Evolutionary conservation across 2,888 invertebrate species (phyloP).

Genomic region (Gymnosoma rotundatum): DNA sequence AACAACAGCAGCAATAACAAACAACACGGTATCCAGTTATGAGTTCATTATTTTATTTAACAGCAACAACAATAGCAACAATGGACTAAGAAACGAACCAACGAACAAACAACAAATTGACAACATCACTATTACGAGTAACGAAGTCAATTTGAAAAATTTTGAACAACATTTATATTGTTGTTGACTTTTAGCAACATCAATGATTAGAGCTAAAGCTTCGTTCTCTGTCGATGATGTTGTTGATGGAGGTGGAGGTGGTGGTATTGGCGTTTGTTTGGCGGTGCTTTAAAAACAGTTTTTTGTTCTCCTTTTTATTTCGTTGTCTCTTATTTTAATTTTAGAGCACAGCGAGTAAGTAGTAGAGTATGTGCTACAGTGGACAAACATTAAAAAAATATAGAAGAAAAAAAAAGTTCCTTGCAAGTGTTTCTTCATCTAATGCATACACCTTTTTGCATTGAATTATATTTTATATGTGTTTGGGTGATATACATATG

Average conservation of each 20-base stretch:
- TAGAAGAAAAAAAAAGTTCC: conserved; percentile 37
- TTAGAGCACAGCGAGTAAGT: conserved; percentile 58
- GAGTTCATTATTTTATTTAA: conserved; percentile 64
- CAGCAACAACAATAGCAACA: conserved; percentile 33
- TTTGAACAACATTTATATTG: conserved; percentile 58
- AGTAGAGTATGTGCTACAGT: conserved; percentile 55
- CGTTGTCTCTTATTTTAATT: conserved; percentile 34
- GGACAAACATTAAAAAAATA: conserved; percentile 29
- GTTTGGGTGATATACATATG: conserved; percentile 22
- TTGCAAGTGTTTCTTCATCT: conserved; percentile 69
- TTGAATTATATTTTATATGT: conserved; percentile 7
- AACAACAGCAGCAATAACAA: conserved; percentile 36
- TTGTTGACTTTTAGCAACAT: conserved; percentile 72
- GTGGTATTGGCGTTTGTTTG: conserved; percentile 48
- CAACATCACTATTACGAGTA: conserved; percentile 70
- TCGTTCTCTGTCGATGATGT: conserved; percentile 5
- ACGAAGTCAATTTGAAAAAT: conserved; percentile 59
- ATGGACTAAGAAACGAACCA: neutral
- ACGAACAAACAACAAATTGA: conserved; percentile 67
- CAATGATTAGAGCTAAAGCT: conserved; percentile 42
- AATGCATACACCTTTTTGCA: conserved; percentile 59
- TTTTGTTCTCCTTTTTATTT: conserved; percentile 1
- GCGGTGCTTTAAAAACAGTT: conserved; percentile 60
- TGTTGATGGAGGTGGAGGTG: conserved; percentile 41
- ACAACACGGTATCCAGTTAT: conserved; percentile 57